These are phyloP conservation scores for Pseudomyrmex sp. DNA, from an alignment of 1,140 invertebrate species.

Conservation along the genomic window DNA sequence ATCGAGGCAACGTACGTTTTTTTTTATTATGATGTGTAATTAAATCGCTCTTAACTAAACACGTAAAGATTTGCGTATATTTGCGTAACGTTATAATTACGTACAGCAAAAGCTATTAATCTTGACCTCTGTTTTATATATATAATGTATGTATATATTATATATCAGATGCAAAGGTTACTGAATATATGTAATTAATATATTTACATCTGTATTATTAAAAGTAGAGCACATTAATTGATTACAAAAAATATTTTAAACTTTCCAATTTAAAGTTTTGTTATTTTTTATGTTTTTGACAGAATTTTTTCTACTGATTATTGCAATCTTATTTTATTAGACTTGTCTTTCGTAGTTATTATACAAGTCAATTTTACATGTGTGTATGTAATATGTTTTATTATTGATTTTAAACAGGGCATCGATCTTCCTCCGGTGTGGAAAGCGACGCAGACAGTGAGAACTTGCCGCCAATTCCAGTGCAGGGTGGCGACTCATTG, in stretches of 20 bases:
- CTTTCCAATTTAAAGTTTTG: too few species aligned
- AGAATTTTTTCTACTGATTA: too few species aligned
- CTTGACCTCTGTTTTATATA: not conserved
- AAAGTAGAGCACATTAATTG: too few species aligned
- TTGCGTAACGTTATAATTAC: slow-evolving; percentile 44
- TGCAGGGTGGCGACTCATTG: slow-evolving; percentile 86
- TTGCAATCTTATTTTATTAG: not conserved
- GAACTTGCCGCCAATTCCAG: slow-evolving; percentile 86
- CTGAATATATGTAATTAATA: too few species aligned
- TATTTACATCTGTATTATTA: too few species aligned
- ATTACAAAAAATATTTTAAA: too few species aligned
- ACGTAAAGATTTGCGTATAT: slow-evolving; percentile 47
- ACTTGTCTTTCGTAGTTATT: not conserved
- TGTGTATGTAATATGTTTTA: too few species aligned
- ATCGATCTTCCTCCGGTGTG: slow-evolving; percentile 82
- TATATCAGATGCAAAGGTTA: too few species aligned
- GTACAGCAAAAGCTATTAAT: slow-evolving; percentile 35
- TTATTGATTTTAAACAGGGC: slow-evolving; percentile 69
- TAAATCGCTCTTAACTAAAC: slow-evolving; percentile 48
- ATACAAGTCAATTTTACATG: not conserved
- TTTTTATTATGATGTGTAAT: slow-evolving; percentile 50
- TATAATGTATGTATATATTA: too few species aligned
- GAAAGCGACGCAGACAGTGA: slow-evolving; percentile 86
- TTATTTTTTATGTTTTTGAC: too few species aligned
- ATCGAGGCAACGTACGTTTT: slow-evolving; percentile 27